phyloP scores from a whole-genome alignment of 2,888 invertebrate genomes.

The Perizoma affinitatum region DNA sequence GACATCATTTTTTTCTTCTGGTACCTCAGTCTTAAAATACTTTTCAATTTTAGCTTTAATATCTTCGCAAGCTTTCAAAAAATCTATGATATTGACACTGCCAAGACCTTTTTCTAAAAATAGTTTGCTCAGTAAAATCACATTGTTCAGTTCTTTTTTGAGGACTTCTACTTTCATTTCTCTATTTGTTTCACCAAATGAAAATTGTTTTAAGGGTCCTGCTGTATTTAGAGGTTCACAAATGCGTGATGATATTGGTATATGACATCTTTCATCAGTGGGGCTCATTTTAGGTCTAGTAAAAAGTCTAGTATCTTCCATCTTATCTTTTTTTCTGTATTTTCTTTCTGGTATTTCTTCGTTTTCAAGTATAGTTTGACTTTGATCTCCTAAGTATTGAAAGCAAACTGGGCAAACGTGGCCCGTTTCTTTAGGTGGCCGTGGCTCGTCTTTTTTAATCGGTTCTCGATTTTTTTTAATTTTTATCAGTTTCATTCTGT shows the following conservation, averaged over 20 bases:
- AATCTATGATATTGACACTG: slow-evolving; percentile 37
- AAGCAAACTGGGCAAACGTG: slow-evolving; percentile 8
- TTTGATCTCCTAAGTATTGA: background rate
- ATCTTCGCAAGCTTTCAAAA: slow-evolving; percentile 44
- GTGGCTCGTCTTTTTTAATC: background rate
- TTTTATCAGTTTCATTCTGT: slow-evolving; percentile 46
- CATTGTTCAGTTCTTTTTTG: slow-evolving; percentile 39
- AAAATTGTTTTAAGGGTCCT: background rate
- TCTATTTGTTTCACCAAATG: background rate
- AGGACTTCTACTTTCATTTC: slow-evolving; percentile 37
- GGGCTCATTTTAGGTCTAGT: too few relatives aligned
- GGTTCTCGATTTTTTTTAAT: slow-evolving; percentile 40
- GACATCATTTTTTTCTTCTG: slow-evolving; percentile 3
- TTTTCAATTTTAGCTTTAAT: slow-evolving; percentile 38
- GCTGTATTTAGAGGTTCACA: background rate
- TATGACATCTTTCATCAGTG: background rate
- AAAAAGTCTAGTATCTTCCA: background rate
- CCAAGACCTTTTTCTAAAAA: slow-evolving; percentile 40
- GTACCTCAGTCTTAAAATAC: slow-evolving; percentile 24
- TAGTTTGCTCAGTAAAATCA: slow-evolving; percentile 42
- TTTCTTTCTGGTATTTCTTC: background rate
- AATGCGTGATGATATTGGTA: background rate
- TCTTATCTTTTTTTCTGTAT: background rate
- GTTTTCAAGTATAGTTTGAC: background rate
- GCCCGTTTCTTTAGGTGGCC: background rate